phyloP scores from a whole-genome alignment of 1,140 invertebrate species.

The Sycophila sp. region DNA sequence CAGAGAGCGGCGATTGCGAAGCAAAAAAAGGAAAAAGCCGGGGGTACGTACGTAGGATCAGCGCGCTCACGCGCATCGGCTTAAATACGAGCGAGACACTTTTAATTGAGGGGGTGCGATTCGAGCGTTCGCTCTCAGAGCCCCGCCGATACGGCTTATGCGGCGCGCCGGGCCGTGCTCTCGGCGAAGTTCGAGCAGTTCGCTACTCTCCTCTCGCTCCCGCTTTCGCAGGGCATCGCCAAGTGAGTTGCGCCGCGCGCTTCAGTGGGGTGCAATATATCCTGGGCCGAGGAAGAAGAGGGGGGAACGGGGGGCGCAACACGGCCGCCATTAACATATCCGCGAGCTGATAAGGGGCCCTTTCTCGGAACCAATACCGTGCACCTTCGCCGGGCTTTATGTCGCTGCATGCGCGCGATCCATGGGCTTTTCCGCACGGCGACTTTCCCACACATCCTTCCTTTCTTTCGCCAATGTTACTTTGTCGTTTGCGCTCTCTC shows the following conservation, averaged over 20 bases:
- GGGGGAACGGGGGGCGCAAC: constrained; percentile 40
- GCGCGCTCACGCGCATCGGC: neutral
- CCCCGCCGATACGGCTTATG: constrained; percentile 37
- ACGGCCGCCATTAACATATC: constrained; percentile 63
- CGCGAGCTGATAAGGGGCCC: constrained; percentile 54
- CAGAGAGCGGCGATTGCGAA: neutral
- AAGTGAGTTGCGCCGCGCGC: constrained; percentile 1
- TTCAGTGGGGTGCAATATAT: constrained; percentile 52
- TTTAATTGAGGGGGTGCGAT: constrained; percentile 27
- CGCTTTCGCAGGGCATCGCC: too few species aligned
- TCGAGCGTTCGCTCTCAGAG: constrained; percentile 17
- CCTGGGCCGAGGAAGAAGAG: constrained; percentile 39
- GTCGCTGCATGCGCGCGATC: neutral
- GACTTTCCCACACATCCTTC: constrained; percentile 44
- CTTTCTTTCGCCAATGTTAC: neutral
- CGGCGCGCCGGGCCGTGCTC: too few species aligned
- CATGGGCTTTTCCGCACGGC: constrained; percentile 11
- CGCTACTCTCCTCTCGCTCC: too few species aligned
- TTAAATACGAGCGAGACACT: constrained; percentile 26
- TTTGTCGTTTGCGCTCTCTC: neutral
- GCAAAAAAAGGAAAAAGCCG: neutral
- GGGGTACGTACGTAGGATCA: neutral
- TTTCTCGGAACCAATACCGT: constrained; percentile 61
- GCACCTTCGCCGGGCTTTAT: constrained; percentile 47
- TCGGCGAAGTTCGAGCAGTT: too few species aligned